These are phyloP conservation scores for Thaumetopoea pityocampa DNA, from an alignment of 1,140 invertebrate genomes.

Conservation along the genomic window DNA sequence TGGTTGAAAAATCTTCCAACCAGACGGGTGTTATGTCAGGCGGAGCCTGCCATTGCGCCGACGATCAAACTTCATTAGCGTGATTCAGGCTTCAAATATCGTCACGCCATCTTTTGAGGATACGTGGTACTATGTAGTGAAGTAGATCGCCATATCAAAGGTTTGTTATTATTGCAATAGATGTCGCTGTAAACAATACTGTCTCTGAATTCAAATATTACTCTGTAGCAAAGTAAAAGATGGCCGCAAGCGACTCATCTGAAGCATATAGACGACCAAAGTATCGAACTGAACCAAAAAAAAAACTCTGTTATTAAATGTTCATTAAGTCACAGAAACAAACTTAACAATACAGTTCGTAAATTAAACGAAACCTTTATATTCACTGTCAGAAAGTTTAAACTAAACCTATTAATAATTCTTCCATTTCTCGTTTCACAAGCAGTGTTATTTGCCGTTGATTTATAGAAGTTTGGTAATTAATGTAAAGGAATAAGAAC, in stretches of 20 bases:
- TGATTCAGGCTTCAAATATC: too few species aligned
- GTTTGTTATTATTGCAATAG: background rate
- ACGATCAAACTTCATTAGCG: too few species aligned
- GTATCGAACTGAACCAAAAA: slow-evolving; percentile 21
- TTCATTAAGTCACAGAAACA: slow-evolving; percentile 24
- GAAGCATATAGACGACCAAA: slow-evolving; percentile 18
- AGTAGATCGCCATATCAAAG: background rate
- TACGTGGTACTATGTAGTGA: too few species aligned
- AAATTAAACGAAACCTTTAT: slow-evolving; percentile 3
- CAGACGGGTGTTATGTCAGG: too few species aligned
- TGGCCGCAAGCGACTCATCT: slow-evolving; percentile 20
- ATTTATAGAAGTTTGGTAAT: background rate
- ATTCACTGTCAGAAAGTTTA: background rate
- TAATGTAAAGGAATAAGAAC: background rate
- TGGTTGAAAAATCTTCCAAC: too few species aligned
- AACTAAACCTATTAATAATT: background rate
- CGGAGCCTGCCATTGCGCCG: too few species aligned
- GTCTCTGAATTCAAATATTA: slow-evolving; percentile 4
- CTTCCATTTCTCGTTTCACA: slow-evolving; percentile 2
- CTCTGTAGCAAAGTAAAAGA: slow-evolving; percentile 13
- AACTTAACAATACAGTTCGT: slow-evolving; percentile 2
- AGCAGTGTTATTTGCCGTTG: background rate
- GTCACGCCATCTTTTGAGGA: too few species aligned
- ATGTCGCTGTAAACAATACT: background rate
- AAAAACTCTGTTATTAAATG: slow-evolving; percentile 31